These are phyloP conservation scores for Chesias legatella DNA, from an alignment of 2,888 invertebrate species.

Conservation along the genomic window DNA sequence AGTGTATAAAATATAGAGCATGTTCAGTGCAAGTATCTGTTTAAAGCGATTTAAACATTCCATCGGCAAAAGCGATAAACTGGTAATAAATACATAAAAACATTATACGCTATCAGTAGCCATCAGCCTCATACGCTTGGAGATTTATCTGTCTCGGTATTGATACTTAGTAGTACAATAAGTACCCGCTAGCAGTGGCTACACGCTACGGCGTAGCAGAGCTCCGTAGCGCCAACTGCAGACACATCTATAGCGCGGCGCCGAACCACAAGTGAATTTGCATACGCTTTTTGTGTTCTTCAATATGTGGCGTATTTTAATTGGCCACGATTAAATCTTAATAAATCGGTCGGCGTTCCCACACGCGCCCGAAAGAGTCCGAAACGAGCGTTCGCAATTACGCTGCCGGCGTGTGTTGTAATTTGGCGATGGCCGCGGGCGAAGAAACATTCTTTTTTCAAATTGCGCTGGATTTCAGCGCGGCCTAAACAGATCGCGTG, in stretches of 20 bases:
- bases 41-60: too few relatives aligned
- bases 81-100: too few relatives aligned
- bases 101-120: too few relatives aligned
- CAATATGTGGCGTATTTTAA: conserved; percentile 72
- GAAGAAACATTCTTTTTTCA: conserved; percentile 46
- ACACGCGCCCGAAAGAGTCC: conserved; percentile 44
- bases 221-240: conserved; percentile 38
- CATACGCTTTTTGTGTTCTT: conserved; percentile 62
- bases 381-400: conserved; percentile 57
- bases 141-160: too few relatives aligned
- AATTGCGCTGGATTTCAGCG: conserved; percentile 63
- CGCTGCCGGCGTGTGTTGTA: conserved; percentile 63
- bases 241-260: conserved; percentile 37
- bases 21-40: too few relatives aligned
- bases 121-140: too few relatives aligned
- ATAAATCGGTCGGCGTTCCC: conserved; percentile 72
- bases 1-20: too few relatives aligned
- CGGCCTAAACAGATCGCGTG: conserved; percentile 58
- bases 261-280: conserved; percentile 47
- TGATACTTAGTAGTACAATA: too few relatives aligned
- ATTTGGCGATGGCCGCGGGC: conserved; percentile 68
- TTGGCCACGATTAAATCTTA: conserved; percentile 75
- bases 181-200: conserved; percentile 15
- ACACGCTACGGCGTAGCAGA: conserved; percentile 46
- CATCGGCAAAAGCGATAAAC: too few relatives aligned